Base-by-base conservation (phyloP, 2,888 invertebrate genomes). In the Idaea aversata region DNA sequence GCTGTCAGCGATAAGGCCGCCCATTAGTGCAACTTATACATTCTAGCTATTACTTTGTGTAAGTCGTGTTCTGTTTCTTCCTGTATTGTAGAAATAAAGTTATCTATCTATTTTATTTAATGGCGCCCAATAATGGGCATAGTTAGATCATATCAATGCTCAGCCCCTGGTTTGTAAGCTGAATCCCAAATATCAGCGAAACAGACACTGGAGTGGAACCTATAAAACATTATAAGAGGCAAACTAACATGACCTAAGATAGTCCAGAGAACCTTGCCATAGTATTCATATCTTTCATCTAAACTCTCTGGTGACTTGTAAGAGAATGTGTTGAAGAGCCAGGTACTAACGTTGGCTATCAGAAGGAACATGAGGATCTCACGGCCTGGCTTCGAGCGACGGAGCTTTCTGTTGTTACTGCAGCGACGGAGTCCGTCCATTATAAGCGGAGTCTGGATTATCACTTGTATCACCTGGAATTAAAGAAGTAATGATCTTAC, bases 201-300 rank as follows among this genome's bases (percentile, higher is more conserved):
- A 77, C 96, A 96, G 0, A 96, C 96, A n/a, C 96, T 95, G 0
- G 96, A 95, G 79, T 96, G 96, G 81, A 96, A 96, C 67, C 96
- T 91, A 78, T 96, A 97, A 86, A 96, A 96, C 94, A 96, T 95
- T 67, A 95, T 96, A 4, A 97, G 87, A 0, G 97, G 97, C 13
- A 96, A 86, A 57, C 95, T 95, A 77, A 96, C 88, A 79, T 97
- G 96, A 34, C 95, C 95, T 5, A 97, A 88, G 61, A 97, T 94
- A 5, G 95, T 94, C 96, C 96, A 97, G 36, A 95, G 76, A 3
- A 94, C 94, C 75, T 94, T 94, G 34, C 96, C 96, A 77, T 96
- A 96, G 80, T 93, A 96, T 57, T 94, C 93, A 77, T 95, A 95
- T 82, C 95, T 92, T 69, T 92, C 90, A 72, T 93, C 93, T 1